Percentiles rank a stretch among this genome's conserved stretches.
phyloP scores from a whole-genome alignment of 2,888 invertebrate genomes.

The Eustalomyia histrio region DNA sequence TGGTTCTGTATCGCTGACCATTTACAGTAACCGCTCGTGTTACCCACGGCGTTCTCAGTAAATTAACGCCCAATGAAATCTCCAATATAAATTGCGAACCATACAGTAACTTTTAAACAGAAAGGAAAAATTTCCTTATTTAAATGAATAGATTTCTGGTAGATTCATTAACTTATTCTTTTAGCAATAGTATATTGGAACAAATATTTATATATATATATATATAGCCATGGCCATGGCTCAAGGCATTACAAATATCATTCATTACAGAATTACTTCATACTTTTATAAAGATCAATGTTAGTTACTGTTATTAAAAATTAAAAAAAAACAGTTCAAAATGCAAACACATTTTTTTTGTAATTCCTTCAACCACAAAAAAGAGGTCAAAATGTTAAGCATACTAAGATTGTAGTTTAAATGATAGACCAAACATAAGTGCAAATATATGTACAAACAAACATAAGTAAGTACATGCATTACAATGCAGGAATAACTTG shows the following conservation, averaged over 20 bases:
- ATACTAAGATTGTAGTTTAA: slow-evolving; percentile 35
- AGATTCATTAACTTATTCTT: background rate
- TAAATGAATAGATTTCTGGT: too few species aligned
- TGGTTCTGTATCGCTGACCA: too few species aligned
- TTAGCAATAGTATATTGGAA: too few species aligned
- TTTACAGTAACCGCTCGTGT: too few species aligned
- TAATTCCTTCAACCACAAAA: slow-evolving; percentile 29
- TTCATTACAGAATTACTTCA: background rate
- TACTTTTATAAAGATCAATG: slow-evolving; percentile 31
- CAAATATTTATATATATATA: too few species aligned
- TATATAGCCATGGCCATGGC: too few species aligned
- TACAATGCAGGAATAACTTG: slow-evolving; percentile 48
- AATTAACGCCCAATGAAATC: too few species aligned
- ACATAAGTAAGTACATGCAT: background rate
- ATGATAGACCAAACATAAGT: slow-evolving; percentile 22
- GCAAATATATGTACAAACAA: background rate
- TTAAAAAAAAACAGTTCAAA: slow-evolving; percentile 12
- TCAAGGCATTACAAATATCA: too few species aligned
- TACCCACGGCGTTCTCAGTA: too few species aligned
- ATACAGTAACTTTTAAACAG: too few species aligned
- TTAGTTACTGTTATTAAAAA: slow-evolving; percentile 21
- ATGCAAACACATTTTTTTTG: background rate
- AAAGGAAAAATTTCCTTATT: too few species aligned
- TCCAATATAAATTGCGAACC: too few species aligned
- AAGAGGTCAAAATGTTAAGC: slow-evolving; percentile 57